These are phyloP conservation scores for Phodopus roborovskii DNA, from an alignment of 2,113 vertebrate species.

Conservation along the genomic window DNA sequence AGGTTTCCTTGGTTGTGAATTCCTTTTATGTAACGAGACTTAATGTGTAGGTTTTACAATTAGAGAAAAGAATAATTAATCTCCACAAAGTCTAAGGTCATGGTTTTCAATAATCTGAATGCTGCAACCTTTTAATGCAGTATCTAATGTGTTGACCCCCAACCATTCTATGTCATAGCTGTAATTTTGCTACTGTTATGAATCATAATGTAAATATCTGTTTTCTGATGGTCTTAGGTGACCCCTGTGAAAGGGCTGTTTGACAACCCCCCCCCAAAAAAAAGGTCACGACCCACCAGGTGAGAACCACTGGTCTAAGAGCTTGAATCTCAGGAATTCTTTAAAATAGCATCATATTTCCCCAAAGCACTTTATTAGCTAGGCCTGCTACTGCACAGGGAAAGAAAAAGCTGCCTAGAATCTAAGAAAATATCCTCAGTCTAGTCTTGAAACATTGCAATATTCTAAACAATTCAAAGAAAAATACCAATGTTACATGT, in stretches of 20 bases:
- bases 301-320: not conserved
- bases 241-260: not conserved
- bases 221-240: not conserved
- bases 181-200: not conserved
- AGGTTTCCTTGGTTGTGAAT: not conserved
- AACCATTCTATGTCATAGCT: not conserved
- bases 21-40: slow-evolving; percentile 38
- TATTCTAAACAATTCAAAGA: slow-evolving; percentile 18
- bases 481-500: not conserved
- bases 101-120: not conserved
- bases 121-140: not conserved
- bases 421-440: slow-evolving; percentile 17
- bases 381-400: not conserved
- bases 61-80: slow-evolving; percentile 38
- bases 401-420: slow-evolving; percentile 22
- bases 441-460: not conserved
- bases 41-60: not conserved
- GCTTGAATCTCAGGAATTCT: slow-evolving; percentile 7
- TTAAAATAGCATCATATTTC: slow-evolving; percentile 5
- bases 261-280: too few species aligned
- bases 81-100: not conserved
- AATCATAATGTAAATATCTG: not conserved
- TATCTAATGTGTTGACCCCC: not conserved
- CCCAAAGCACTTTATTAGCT: not conserved
- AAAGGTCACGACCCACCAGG: not conserved